phyloP scores from a whole-genome alignment of 2,797 vertebrate genomes.

The Siniperca undulata region DNA sequence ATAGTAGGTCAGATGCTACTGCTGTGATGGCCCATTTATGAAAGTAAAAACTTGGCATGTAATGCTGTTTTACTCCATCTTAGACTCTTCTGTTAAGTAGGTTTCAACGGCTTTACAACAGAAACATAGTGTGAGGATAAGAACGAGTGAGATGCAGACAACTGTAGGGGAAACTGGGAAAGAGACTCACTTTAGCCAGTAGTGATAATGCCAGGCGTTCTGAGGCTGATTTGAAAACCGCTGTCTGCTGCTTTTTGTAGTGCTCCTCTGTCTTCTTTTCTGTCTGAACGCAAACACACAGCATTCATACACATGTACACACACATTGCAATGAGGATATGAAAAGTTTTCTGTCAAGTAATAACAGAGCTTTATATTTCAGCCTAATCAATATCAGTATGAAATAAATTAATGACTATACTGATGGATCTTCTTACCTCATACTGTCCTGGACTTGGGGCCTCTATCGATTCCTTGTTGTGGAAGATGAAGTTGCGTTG shows the following conservation, averaged over 20 bases:
- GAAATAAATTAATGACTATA: background rate
- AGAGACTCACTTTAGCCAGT: constrained; percentile 74
- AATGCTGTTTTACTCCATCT: constrained; percentile 45
- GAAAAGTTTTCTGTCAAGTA: background rate
- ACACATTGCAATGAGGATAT: background rate
- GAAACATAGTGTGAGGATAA: constrained; percentile 21
- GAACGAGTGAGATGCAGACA: constrained; percentile 25
- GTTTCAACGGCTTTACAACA: constrained; percentile 41
- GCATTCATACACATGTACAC: constrained; percentile 14
- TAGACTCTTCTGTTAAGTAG: constrained; percentile 28
- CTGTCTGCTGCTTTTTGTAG: constrained; percentile 76
- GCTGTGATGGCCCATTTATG: constrained; percentile 62
- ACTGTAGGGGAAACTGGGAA: constrained; percentile 1
- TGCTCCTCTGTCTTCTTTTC: constrained; percentile 72
- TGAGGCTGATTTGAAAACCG: constrained; percentile 79
- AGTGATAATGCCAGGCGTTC: constrained; percentile 66
- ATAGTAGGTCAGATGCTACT: constrained; percentile 42
- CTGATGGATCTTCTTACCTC: constrained; percentile 72
- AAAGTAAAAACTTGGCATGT: constrained; percentile 52
- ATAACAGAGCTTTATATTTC: constrained; percentile 1
- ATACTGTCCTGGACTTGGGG: constrained; percentile 82
- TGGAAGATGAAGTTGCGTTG: constrained; percentile 60
- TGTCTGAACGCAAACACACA: constrained; percentile 63
- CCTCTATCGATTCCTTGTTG: constrained; percentile 68
- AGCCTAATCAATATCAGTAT: background rate